Conservation (phyloP, 2,113 vertebrate species). For the Isurus oxyrinchus region DNA sequence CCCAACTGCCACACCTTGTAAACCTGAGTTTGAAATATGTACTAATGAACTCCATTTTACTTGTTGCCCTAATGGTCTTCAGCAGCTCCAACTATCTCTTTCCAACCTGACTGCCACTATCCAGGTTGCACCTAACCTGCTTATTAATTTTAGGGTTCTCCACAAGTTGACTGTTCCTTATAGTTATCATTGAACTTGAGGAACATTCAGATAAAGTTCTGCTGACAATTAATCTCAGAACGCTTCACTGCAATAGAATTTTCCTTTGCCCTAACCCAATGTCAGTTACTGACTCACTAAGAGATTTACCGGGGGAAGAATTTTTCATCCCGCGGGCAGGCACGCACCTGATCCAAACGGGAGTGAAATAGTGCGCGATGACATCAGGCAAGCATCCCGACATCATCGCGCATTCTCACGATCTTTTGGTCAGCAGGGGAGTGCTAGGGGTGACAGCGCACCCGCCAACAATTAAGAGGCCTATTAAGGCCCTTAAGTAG, state of each 20-base stretch:
- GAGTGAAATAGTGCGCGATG: too few species aligned
- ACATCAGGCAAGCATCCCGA: too few species aligned
- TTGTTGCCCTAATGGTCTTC: not conserved
- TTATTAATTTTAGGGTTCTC: not conserved
- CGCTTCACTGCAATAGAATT: conserved; percentile 38
- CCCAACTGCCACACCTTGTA: not conserved
- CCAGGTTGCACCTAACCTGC: not conserved
- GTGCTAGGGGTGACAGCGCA: too few species aligned
- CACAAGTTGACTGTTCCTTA: not conserved
- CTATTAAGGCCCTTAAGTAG: too few species aligned
- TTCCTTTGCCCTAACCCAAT: not conserved
- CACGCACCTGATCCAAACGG: too few species aligned
- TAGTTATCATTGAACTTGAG: conserved; percentile 14
- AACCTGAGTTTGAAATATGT: not conserved
- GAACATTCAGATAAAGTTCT: conserved; percentile 36
- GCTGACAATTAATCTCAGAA: not conserved
- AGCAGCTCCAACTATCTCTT: not conserved
- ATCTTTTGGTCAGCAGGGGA: too few species aligned
- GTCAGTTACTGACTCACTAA: not conserved
- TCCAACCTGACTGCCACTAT: not conserved
- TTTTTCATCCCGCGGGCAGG: too few species aligned
- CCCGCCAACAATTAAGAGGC: too few species aligned
- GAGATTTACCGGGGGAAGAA: not conserved
- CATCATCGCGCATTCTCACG: too few species aligned
- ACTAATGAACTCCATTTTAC: not conserved